Evolutionary conservation across 2,797 vertebrate species (phyloP).

Genomic region (Acanthiza pusilla): DNA sequence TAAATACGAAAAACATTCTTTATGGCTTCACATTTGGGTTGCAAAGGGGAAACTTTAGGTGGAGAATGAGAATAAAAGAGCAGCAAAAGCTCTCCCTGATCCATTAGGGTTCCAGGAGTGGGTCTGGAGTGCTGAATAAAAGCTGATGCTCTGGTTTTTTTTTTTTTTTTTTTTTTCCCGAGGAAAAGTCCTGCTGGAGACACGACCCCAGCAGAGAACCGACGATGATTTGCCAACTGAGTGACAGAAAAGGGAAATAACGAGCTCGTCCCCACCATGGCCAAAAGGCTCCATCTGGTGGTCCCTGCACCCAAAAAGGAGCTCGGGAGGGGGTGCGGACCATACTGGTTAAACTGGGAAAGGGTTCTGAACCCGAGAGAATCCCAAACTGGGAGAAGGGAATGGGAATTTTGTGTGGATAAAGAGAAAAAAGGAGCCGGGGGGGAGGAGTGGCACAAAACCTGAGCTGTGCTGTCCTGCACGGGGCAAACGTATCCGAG

Average conservation of each 20-base stretch:
- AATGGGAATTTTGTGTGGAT: not conserved
- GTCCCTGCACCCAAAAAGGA: not conserved
- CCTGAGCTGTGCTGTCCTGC: not conserved
- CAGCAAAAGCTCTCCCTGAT: not conserved
- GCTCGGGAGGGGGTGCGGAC: not conserved
- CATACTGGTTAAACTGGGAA: not conserved
- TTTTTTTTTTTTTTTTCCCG: not conserved
- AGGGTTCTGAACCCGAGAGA: not conserved
- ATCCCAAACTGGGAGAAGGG: not conserved
- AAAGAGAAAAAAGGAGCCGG: not conserved
- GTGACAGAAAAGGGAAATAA: not conserved
- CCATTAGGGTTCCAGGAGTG: not conserved
- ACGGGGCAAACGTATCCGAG: not conserved
- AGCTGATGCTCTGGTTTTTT: not conserved
- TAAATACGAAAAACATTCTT: not conserved
- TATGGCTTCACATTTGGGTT: not conserved
- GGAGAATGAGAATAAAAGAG: not conserved
- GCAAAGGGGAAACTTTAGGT: not conserved
- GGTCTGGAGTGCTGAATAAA: not conserved
- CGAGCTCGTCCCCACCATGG: not conserved
- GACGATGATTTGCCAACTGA: accelerated
- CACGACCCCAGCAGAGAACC: not conserved
- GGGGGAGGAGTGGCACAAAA: too few relatives aligned
- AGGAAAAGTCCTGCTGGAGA: not conserved
- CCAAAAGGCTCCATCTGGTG: conserved; percentile 56